These are phyloP conservation scores for Sinocyclocheilus anshuiensis DNA, from an alignment of 2,113 vertebrate species.

Conservation along the genomic window DNA sequence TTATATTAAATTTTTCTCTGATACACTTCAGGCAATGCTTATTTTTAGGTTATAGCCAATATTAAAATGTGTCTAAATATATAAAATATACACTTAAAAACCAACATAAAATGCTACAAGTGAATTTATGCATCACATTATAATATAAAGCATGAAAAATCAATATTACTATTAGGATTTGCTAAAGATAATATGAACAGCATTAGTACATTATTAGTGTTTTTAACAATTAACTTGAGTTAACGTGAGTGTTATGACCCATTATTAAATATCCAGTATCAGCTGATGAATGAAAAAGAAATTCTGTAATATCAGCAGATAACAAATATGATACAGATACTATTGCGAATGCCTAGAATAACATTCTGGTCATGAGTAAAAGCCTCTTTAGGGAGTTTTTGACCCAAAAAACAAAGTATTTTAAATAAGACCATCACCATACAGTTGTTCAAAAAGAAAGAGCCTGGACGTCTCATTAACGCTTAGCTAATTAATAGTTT, in stretches of 20 bases:
- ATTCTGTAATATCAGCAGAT: not conserved
- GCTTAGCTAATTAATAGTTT: slow-evolving; percentile 12
- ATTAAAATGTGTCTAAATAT: not conserved
- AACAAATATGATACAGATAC: not conserved
- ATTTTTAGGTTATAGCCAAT: not conserved
- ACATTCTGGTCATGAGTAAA: not conserved
- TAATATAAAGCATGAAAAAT: too few relatives aligned
- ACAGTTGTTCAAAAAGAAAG: not conserved
- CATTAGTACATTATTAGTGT: not conserved
- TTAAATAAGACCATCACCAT: slow-evolving; percentile 6
- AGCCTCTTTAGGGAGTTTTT: not conserved
- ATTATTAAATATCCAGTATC: not conserved
- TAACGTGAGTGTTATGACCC: not conserved
- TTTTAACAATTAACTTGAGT: not conserved
- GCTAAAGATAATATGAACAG: not conserved
- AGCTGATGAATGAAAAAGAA: not conserved
- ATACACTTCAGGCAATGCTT: not conserved
- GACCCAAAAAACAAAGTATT: not conserved
- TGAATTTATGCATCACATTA: too few relatives aligned
- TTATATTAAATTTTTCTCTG: not conserved
- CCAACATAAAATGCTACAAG: not conserved
- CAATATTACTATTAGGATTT: not conserved
- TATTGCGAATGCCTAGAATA: not conserved
- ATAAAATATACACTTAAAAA: not conserved
- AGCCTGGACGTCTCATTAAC: not conserved